These are phyloP conservation scores for Hemicrepidius hirtus DNA, from an alignment of 2,888 invertebrate species.

Conservation along the genomic window DNA sequence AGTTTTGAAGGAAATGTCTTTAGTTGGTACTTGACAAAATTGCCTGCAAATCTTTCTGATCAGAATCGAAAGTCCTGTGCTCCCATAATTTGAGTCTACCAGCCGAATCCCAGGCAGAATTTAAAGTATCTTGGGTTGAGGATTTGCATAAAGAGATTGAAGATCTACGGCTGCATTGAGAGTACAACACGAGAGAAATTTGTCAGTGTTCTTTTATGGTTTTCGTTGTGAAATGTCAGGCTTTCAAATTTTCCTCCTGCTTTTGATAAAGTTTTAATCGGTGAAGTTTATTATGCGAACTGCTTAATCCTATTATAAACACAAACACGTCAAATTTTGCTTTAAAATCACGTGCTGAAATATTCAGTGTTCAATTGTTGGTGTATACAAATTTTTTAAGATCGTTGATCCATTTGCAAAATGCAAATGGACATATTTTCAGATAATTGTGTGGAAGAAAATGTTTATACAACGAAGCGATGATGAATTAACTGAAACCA, in stretches of 20 bases:
- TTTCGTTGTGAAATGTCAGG: background rate
- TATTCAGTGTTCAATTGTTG: background rate
- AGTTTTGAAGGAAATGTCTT: too few relatives aligned
- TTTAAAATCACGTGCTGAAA: background rate
- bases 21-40: background rate
- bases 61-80: conserved; percentile 10
- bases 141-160: conserved; percentile 28
- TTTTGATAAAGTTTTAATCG: background rate
- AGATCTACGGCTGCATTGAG: conserved; percentile 21
- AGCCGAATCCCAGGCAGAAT: conserved; percentile 6
- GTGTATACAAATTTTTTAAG: too few relatives aligned
- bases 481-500: too few relatives aligned
- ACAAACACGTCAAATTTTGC: background rate
- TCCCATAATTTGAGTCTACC: conserved; percentile 8
- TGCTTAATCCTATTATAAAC: background rate
- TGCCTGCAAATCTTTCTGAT: conserved; percentile 9
- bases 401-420: too few relatives aligned
- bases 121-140: conserved; percentile 15
- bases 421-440: too few relatives aligned
- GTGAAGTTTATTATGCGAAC: background rate
- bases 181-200: background rate
- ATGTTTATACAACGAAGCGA: too few relatives aligned
- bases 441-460: too few relatives aligned
- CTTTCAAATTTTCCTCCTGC: too few relatives aligned
- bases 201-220: conserved; percentile 11